phyloP scores from a whole-genome alignment of 2,797 vertebrate species.

The Tinamus major region DNA sequence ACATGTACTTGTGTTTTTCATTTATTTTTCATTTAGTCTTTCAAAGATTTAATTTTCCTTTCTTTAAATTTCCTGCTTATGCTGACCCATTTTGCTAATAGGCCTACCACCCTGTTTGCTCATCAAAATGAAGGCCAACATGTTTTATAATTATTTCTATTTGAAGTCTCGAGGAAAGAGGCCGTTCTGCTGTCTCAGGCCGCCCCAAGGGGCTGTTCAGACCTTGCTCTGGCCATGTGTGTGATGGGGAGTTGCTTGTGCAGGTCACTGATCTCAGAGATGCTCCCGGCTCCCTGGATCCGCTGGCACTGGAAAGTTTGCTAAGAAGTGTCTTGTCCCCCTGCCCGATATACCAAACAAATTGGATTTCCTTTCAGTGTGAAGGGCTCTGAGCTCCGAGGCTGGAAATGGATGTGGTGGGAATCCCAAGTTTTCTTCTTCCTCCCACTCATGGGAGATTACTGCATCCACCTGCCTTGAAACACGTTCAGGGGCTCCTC shows the following conservation, averaged over 20 bases:
- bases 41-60: neutral
- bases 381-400: neutral
- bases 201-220: neutral
- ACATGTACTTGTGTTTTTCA: constrained; percentile 1
- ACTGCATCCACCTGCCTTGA: neutral
- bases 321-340: fast-evolving
- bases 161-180: neutral
- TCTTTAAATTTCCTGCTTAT: neutral
- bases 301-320: neutral
- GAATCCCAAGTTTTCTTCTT: neutral
- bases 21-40: constrained; percentile 56
- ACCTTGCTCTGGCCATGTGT: neutral
- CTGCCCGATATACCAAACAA: neutral
- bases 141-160: neutral
- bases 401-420: neutral
- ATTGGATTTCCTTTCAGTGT: neutral
- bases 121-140: constrained; percentile 9
- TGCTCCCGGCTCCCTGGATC: neutral
- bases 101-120: neutral
- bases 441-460: neutral
- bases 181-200: neutral
- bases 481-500: neutral
- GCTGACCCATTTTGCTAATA: constrained; percentile 41
- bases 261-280: neutral
- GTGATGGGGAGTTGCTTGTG: neutral